A percentile compares a stretch with the other conserved stretches of the same genome.
Conservation (phyloP, 2,113 vertebrate species). For the Brachyhypopomus occidentalis region DNA sequence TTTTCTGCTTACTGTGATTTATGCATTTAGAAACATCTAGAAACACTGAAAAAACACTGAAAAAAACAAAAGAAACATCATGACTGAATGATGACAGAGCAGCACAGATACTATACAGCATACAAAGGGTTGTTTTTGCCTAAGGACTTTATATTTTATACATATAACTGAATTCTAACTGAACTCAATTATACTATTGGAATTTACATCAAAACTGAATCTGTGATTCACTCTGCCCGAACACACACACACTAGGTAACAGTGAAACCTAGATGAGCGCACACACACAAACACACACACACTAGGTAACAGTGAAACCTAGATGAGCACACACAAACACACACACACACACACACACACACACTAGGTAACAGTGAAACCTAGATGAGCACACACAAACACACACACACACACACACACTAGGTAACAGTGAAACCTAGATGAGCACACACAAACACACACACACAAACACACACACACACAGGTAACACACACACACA, state of each 20-base stretch:
- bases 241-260: neutral
- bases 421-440: neutral
- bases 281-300: too few species aligned
- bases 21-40: too few species aligned
- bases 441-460: neutral
- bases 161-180: neutral
- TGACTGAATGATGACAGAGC: too few species aligned
- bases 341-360: neutral
- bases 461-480: too few species aligned
- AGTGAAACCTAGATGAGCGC: neutral
- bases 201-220: too few species aligned
- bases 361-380: neutral
- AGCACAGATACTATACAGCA: too few species aligned
- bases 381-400: neutral
- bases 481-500: too few species aligned
- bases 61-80: too few species aligned
- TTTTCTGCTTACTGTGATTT: too few species aligned
- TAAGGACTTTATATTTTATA: neutral
- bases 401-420: neutral
- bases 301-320: neutral
- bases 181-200: too few species aligned
- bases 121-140: neutral
- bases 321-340: neutral
- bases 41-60: too few species aligned
- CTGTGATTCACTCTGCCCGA: neutral